These are phyloP conservation scores for Antheraea mylitta DNA, from an alignment of 1,140 invertebrate genomes.

Conservation along the genomic window DNA sequence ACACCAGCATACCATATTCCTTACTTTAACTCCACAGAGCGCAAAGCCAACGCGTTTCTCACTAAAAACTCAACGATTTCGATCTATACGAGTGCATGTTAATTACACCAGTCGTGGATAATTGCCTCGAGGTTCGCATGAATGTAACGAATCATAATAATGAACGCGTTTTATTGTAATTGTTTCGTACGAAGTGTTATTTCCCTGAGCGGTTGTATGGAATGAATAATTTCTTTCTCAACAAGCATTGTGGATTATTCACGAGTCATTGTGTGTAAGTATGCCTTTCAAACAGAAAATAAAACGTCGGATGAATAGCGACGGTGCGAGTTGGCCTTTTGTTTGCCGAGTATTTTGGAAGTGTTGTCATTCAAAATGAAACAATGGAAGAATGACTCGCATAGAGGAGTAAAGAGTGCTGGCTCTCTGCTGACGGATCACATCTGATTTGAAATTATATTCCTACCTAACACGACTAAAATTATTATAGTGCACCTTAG, in stretches of 20 bases:
- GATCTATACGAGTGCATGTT: slow-evolving; percentile 42
- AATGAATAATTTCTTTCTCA: slow-evolving; percentile 50
- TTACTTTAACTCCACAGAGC: slow-evolving; percentile 27
- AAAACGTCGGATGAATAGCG: slow-evolving; percentile 52
- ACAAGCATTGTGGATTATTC: slow-evolving; percentile 60
- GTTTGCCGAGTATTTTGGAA: slow-evolving; percentile 55
- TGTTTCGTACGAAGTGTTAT: slow-evolving; percentile 39
- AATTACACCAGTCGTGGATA: slow-evolving; percentile 27
- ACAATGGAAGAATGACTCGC: slow-evolving; percentile 21
- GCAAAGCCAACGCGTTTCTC: slow-evolving; percentile 34
- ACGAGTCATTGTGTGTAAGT: slow-evolving; percentile 57
- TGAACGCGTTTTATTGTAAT: slow-evolving; percentile 44
- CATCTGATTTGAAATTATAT: neutral
- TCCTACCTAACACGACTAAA: too few species aligned
- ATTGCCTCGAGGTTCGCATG: slow-evolving; percentile 13
- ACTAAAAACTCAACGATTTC: slow-evolving; percentile 25
- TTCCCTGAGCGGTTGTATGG: slow-evolving; percentile 47
- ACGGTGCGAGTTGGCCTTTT: slow-evolving; percentile 45
- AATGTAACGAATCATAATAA: slow-evolving; percentile 42
- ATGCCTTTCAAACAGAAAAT: slow-evolving; percentile 59
- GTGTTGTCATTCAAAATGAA: slow-evolving; percentile 27
- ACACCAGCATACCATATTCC: slow-evolving; percentile 17
- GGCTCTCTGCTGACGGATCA: neutral
- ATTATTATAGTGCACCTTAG: neutral
- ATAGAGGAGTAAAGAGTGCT: slow-evolving; percentile 2